A percentile compares a stretch with the other conserved stretches of the same genome.
Evolutionary conservation across 2,888 invertebrate species (phyloP).

Genomic region (Tenthredo mesomela): DNA sequence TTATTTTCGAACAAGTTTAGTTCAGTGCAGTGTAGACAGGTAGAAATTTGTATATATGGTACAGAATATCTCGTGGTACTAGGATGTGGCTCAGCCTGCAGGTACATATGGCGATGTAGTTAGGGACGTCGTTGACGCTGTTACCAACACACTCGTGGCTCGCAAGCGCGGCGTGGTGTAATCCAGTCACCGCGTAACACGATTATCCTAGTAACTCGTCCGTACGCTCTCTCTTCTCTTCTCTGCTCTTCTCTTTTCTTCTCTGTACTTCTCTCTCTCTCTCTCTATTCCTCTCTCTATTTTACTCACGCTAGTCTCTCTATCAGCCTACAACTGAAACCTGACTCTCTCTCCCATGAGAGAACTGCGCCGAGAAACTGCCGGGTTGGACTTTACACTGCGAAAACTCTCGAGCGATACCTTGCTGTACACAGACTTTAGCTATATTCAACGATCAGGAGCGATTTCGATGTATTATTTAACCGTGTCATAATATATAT

Average conservation of each 20-base stretch:
- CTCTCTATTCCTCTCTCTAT: neutral
- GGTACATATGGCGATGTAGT: slow-evolving; percentile 59
- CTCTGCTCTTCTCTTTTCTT: neutral
- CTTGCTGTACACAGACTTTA: neutral
- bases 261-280: neutral
- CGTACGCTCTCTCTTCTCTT: slow-evolving; percentile 58
- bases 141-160: slow-evolving; percentile 59
- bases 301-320: neutral
- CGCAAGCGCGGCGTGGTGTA: slow-evolving; percentile 73
- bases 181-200: slow-evolving; percentile 75
- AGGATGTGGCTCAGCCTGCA: slow-evolving; percentile 45
- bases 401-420: slow-evolving; percentile 21
- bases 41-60: slow-evolving; percentile 24
- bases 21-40: slow-evolving; percentile 20
- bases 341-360: slow-evolving; percentile 43
- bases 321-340: slow-evolving; percentile 23
- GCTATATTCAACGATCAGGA: neutral
- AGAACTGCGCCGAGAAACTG: slow-evolving; percentile 23
- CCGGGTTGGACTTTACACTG: slow-evolving; percentile 15
- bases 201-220: slow-evolving; percentile 73
- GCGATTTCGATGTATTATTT: neutral
- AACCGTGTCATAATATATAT: neutral
- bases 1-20: slow-evolving; percentile 6
- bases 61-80: slow-evolving; percentile 2
- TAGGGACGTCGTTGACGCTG: slow-evolving; percentile 51